A percentile compares a stretch with the other conserved stretches of the same genome.
Conservation (phyloP, 2,113 vertebrate genomes). For the Psilopogon haemacephalus region DNA sequence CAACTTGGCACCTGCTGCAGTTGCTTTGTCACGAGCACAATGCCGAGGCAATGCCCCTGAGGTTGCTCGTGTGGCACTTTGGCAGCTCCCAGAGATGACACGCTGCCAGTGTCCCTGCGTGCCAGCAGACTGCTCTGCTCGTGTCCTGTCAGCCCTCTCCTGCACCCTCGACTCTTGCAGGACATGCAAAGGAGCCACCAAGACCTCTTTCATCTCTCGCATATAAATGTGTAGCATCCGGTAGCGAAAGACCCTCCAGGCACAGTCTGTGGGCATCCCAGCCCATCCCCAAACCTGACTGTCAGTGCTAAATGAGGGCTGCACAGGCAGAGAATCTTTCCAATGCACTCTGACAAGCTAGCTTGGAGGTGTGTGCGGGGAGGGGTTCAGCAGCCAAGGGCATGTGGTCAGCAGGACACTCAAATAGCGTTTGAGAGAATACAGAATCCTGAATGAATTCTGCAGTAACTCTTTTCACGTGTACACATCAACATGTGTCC, state of each 20-base stretch:
- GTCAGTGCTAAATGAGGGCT: background rate
- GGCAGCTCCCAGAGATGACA: background rate
- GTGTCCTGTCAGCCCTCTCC: background rate
- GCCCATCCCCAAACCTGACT: background rate
- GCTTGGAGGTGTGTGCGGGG: background rate
- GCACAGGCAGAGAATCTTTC: background rate
- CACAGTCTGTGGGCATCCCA: background rate
- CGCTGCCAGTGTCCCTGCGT: background rate
- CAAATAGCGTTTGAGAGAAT: background rate
- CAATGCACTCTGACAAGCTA: background rate
- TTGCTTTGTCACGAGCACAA: background rate
- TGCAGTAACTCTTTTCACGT: background rate
- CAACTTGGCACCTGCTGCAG: background rate
- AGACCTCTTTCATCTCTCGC: background rate
- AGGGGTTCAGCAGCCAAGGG: background rate
- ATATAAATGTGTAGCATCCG: background rate
- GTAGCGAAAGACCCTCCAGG: background rate
- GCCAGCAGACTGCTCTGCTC: background rate
- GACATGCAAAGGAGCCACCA: accelerated
- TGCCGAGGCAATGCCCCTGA: background rate
- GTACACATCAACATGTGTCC: background rate
- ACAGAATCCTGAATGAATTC: background rate
- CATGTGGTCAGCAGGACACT: background rate
- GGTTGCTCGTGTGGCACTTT: background rate
- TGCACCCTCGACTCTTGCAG: accelerated